These are phyloP conservation scores for Zoanthus gigantus DNA, from an alignment of 92 coral and sea anemone genomes.

Conservation along the genomic window DNA sequence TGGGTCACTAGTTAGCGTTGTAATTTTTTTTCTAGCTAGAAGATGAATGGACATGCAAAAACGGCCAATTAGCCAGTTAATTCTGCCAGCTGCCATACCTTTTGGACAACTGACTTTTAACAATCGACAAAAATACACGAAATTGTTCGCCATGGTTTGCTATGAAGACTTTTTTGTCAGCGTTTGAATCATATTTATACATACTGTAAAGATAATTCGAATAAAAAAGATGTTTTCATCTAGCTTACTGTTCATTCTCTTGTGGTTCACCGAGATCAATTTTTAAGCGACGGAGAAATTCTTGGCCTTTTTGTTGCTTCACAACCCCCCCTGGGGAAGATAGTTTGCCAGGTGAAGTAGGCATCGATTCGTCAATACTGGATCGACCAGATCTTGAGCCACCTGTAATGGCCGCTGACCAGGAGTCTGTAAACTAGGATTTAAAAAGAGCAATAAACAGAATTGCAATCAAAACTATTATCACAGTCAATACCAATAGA, in stretches of 20 bases:
- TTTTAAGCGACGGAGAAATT: slow-evolving; percentile 81
- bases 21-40: too few relatives aligned
- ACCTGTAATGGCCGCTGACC: slow-evolving; percentile 34
- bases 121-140: too few relatives aligned
- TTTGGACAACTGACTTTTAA: too few relatives aligned
- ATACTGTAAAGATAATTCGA: neutral
- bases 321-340: slow-evolving; percentile 2
- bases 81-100: too few relatives aligned
- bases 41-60: too few relatives aligned
- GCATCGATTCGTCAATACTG: neutral
- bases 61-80: too few relatives aligned
- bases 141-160: too few relatives aligned
- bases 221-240: neutral
- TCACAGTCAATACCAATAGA: neutral
- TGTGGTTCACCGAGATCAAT: slow-evolving; percentile 62
- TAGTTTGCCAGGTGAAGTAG: slow-evolving; percentile 17
- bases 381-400: neutral
- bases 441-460: neutral
- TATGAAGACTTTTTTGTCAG: too few relatives aligned
- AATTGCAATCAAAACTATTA: neutral
- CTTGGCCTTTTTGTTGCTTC: slow-evolving; percentile 83
- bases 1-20: too few relatives aligned
- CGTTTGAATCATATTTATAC: neutral
- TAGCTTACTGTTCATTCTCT: slow-evolving; percentile 70
- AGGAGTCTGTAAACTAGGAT: slow-evolving; percentile 39